phyloP scores from a whole-genome alignment of 2,888 invertebrate species.

The Neocrepidodera transversa region DNA sequence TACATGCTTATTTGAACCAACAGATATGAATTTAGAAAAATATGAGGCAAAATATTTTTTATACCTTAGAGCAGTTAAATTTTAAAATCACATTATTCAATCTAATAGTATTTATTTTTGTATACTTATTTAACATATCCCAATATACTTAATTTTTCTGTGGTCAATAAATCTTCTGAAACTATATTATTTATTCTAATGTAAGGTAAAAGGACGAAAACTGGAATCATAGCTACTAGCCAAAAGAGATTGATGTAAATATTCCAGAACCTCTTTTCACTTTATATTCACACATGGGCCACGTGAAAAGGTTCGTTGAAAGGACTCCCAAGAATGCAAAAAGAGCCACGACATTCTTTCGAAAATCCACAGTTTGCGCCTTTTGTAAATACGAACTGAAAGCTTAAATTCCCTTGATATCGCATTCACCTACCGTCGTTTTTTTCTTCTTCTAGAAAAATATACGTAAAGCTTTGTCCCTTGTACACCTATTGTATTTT shows the following conservation, averaged over 20 bases:
- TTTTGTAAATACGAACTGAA: constrained; percentile 1
- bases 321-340: constrained; percentile 21
- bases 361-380: constrained; percentile 4
- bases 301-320: constrained; percentile 3
- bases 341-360: constrained; percentile 31
- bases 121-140: too few relatives aligned
- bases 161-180: too few relatives aligned
- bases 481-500: constrained; percentile 47
- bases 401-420: constrained; percentile 9
- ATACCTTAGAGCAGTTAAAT: too few relatives aligned
- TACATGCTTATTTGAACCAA: too few relatives aligned
- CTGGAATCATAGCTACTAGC: constrained; percentile 44
- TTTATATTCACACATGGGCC: constrained; percentile 22
- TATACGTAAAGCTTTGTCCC: constrained; percentile 44
- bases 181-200: too few relatives aligned
- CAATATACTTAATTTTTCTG: too few relatives aligned
- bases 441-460: constrained; percentile 10
- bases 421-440: constrained; percentile 11
- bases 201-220: too few relatives aligned
- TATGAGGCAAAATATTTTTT: too few relatives aligned
- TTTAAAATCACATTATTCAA: too few relatives aligned
- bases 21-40: too few relatives aligned
- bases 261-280: constrained; percentile 40
- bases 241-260: constrained; percentile 47
- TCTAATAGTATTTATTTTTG: too few relatives aligned